A percentile compares a stretch with the other conserved stretches of the same genome.
Evolutionary conservation across 2,797 vertebrate genomes (phyloP).

Genomic region (Chlorospingus flavigularis): DNA sequence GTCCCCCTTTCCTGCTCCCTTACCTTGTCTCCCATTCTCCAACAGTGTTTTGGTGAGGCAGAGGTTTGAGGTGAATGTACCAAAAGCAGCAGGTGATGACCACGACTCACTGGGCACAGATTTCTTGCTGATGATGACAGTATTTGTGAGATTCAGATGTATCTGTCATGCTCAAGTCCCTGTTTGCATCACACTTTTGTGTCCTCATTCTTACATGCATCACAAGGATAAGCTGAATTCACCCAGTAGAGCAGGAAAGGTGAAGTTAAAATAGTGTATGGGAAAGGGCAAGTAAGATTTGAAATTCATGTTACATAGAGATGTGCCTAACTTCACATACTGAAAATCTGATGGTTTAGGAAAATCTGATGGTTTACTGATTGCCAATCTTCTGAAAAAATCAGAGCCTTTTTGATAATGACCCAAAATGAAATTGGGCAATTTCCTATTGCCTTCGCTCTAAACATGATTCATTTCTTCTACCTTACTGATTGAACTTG

Average conservation of each 20-base stretch:
- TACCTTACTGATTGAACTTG: not conserved
- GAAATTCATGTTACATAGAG: not conserved
- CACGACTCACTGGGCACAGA: rapidly evolving
- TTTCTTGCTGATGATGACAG: not conserved
- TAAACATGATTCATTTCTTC: not conserved
- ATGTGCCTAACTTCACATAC: not conserved
- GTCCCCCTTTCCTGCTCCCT: not conserved
- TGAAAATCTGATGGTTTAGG: not conserved
- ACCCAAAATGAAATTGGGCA: not conserved
- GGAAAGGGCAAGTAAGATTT: not conserved
- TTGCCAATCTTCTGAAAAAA: not conserved
- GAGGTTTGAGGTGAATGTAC: not conserved
- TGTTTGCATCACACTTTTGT: not conserved
- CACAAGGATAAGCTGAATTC: not conserved
- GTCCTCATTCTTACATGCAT: not conserved
- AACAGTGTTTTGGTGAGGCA: not conserved
- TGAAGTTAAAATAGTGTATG: not conserved
- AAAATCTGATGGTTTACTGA: not conserved
- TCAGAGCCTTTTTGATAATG: not conserved
- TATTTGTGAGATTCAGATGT: not conserved
- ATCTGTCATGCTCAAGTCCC: not conserved
- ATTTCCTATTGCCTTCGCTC: not conserved
- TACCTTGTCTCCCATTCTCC: not conserved
- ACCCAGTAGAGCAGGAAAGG: not conserved
- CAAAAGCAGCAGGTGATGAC: not conserved